Base-by-base conservation (phyloP, 1,140 invertebrate genomes). In the Musca domestica region DNA sequence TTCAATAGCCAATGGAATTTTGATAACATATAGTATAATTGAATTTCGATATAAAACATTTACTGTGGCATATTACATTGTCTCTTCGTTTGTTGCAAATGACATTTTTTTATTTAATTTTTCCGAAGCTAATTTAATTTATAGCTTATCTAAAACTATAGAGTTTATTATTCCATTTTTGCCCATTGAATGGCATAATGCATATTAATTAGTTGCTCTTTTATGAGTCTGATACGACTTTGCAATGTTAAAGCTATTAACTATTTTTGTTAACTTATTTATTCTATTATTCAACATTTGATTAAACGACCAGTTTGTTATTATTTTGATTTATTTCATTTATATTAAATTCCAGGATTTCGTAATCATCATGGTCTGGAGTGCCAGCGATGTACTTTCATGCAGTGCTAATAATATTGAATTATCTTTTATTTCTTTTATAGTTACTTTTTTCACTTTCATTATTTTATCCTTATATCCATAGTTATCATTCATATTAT, bases 181-280 rank as follows among this genome's bases (percentile, higher is more conserved):
- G n/a, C n/a, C n/a, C n/a, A n/a, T 56, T 56, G 54, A 23, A 56
- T 56, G 22, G 22, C 54, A 56, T 56, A 56, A 25, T 56, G 23
- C n/a, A 56, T 56, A 20, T 56, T 56, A 25, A 6, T 56, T 56
- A 20, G 4, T 27, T 7, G 23, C n/a, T n/a, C n/a, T n/a, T n/a
- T 15, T 56, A 14, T 20, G 23, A n/a, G n/a, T n/a, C n/a, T n/a
- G n/a, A n/a, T n/a, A n/a, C n/a, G n/a, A 56, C 14, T 56, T 22
- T 27, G 22, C 2, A 56, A 15, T 22, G 14, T 56, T 22, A 27
- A 56, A 25, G 54, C 54, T n/a, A 25, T 14, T 15, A 56, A 23
- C 27, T 6, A 56, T 23, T 25, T 22, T 56, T 56, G 27, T n/a
- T 56, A 56, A 20, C 20, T 22, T 23, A 23, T 25, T 56, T n/a